Percentiles rank a stretch among this genome's conserved stretches.
These are phyloP conservation scores for Lycaon pictus DNA, from an alignment of 2,113 vertebrate genomes.

Conservation along the genomic window DNA sequence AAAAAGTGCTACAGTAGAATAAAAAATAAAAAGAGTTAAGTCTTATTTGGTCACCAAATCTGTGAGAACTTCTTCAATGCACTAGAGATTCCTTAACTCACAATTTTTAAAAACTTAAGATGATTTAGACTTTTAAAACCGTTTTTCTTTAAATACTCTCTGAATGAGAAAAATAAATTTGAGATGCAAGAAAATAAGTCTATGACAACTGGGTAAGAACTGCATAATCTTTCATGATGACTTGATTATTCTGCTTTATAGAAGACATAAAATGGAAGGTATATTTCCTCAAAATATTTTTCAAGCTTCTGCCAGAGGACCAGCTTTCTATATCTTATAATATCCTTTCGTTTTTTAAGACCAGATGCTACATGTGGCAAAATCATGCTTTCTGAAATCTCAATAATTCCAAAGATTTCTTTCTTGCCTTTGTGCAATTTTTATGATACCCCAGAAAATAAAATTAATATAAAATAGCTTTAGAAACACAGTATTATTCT, in stretches of 20 bases:
- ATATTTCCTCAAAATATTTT: not conserved
- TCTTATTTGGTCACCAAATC: not conserved
- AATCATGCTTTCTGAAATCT: not conserved
- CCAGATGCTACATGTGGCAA: not conserved
- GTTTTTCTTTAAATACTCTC: not conserved
- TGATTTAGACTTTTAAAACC: not conserved
- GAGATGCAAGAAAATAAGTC: not conserved
- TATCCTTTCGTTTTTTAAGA: not conserved
- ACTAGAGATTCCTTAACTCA: not conserved
- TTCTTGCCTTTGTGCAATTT: conserved; percentile 17
- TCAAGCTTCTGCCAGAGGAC: not conserved
- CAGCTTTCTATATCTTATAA: not conserved
- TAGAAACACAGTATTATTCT: not conserved
- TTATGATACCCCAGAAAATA: not conserved
- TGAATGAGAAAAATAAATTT: not conserved
- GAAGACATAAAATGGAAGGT: not conserved
- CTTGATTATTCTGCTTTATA: not conserved
- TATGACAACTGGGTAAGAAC: not conserved
- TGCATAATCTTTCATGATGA: not conserved
- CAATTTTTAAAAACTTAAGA: not conserved
- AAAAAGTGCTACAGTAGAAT: not conserved
- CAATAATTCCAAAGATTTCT: not conserved
- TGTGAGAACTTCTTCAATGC: not conserved
- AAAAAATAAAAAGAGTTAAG: not conserved
- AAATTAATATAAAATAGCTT: not conserved